Evolutionary conservation across 2,888 invertebrate species (phyloP).

Genomic region (Coleophora flavipennella): DNA sequence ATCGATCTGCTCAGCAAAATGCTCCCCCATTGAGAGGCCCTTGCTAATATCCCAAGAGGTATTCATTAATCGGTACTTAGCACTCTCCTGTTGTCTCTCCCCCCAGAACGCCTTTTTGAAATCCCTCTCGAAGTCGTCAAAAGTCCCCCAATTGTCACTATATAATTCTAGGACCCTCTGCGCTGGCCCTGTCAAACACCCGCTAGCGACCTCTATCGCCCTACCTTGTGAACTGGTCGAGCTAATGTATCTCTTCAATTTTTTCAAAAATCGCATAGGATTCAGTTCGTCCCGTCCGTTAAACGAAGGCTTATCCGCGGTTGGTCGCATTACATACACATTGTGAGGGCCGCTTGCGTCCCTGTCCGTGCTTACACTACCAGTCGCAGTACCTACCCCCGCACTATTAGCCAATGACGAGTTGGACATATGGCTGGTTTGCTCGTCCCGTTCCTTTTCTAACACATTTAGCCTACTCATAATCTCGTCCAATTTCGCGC

Average conservation of each 20-base stretch:
- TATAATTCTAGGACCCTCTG: background rate
- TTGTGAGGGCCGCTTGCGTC: no score
- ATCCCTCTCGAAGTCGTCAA: background rate
- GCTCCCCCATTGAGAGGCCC: background rate
- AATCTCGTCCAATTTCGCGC: no score
- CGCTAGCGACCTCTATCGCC: background rate
- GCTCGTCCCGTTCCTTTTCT: no score
- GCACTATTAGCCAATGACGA: no score
- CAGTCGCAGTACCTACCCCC: no score
- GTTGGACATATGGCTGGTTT: no score
- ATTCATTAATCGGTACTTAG: background rate
- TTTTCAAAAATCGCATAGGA: background rate
- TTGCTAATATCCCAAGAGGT: background rate
- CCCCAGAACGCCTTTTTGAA: background rate
- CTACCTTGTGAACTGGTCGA: background rate
- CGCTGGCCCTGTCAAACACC: background rate
- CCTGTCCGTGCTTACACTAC: no score
- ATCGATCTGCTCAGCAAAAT: background rate
- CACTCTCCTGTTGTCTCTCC: background rate
- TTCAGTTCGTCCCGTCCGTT: background rate
- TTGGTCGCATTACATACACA: background rate
- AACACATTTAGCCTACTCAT: no score
- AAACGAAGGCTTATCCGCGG: background rate
- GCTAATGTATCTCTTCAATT: background rate
- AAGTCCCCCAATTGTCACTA: background rate